Conservation (phyloP, 2,113 vertebrate genomes). For the Penelope pileata region DNA sequence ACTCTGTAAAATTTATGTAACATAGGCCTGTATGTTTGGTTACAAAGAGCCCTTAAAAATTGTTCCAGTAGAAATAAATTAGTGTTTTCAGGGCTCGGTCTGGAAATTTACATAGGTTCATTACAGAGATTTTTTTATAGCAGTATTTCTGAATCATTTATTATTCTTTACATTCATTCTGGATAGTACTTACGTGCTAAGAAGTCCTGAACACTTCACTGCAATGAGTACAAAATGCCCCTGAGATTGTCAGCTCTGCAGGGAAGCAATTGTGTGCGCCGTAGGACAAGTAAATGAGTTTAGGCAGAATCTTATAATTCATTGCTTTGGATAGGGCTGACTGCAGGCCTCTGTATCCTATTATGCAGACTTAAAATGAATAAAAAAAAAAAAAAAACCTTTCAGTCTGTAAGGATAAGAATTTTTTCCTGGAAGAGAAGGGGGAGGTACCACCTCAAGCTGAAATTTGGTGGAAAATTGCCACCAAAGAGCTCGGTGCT, state of each 20-base stretch:
- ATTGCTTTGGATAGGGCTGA: neutral
- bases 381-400: too few relatives aligned
- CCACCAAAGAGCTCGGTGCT: neutral
- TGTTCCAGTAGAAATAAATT: neutral
- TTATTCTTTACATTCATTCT: neutral
- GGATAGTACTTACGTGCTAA: neutral
- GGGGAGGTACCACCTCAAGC: neutral
- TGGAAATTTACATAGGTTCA: neutral
- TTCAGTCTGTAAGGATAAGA: neutral
- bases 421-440: neutral
- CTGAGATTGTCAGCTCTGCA: neutral
- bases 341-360: neutral
- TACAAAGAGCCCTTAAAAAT: neutral
- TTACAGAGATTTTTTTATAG: neutral
- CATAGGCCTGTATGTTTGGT: neutral
- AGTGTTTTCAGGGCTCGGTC: neutral
- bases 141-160: neutral
- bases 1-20: neutral
- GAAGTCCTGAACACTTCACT: neutral
- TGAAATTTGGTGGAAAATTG: constrained; percentile 12
- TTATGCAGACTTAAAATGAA: neutral
- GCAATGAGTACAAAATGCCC: neutral
- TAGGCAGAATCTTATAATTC: neutral
- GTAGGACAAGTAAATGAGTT: neutral
- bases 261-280: neutral